Percentiles rank a stretch among this genome's conserved stretches.
phyloP scores from a whole-genome alignment of 2,113 vertebrate species.

The Alethe diademata region DNA sequence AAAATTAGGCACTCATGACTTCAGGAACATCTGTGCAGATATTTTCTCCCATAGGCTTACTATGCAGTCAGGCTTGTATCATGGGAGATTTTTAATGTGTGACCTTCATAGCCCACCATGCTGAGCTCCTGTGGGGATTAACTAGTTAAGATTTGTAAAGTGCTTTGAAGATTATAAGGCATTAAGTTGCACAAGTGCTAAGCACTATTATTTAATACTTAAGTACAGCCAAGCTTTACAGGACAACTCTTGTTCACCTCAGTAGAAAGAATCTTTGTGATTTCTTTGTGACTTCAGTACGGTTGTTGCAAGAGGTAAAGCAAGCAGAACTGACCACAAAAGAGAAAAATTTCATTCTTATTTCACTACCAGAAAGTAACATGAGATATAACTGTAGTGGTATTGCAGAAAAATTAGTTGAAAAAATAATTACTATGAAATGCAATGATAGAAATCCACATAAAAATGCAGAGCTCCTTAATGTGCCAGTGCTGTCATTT shows the following conservation, averaged over 20 bases:
- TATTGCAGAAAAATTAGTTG: background rate
- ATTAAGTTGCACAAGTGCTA: constrained; percentile 57
- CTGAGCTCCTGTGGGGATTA: constrained; percentile 32
- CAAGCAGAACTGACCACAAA: background rate
- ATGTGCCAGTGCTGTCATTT: background rate
- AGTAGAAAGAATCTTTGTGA: background rate
- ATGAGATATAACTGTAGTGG: background rate
- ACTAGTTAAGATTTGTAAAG: constrained; percentile 36
- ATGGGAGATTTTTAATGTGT: background rate
- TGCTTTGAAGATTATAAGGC: constrained; percentile 47
- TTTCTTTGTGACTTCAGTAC: background rate
- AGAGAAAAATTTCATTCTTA: background rate
- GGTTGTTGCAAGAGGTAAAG: background rate
- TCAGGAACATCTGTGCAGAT: background rate
- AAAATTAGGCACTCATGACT: background rate
- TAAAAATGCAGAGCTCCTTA: background rate
- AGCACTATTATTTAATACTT: constrained; percentile 49
- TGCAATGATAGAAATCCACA: background rate
- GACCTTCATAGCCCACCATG: background rate
- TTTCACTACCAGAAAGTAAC: background rate
- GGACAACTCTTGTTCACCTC: background rate
- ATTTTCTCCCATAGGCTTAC: background rate
- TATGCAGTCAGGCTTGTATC: background rate
- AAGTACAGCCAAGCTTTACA: background rate
- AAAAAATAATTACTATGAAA: background rate